Evolutionary conservation across 2,113 vertebrate genomes (phyloP).

Genomic region (Phyllostomus hastatus): DNA sequence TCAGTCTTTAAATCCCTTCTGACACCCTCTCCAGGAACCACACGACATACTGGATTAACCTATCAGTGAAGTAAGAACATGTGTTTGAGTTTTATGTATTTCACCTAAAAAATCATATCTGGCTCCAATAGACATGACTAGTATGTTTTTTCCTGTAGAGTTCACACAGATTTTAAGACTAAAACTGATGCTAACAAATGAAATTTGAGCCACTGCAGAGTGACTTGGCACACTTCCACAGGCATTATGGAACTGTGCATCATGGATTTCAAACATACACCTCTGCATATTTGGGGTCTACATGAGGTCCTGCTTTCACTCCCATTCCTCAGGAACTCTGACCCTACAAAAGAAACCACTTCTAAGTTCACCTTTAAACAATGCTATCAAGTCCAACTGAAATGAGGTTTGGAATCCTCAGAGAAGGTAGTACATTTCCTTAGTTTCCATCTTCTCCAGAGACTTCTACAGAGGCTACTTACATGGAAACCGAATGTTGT

Average conservation of each 20-base stretch:
- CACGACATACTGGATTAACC: background rate
- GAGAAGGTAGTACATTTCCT: background rate
- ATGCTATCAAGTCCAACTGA: background rate
- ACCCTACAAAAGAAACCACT: background rate
- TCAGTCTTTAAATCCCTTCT: background rate
- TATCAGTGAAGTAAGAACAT: background rate
- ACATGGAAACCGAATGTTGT: background rate
- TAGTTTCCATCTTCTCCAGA: background rate
- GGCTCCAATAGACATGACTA: background rate
- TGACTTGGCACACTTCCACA: background rate
- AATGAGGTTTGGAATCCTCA: background rate
- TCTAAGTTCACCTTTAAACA: conserved; percentile 21
- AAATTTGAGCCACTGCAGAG: background rate
- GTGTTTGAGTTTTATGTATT: background rate
- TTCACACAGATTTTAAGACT: background rate
- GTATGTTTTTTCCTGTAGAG: background rate
- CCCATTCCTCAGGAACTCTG: background rate
- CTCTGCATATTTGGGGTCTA: background rate
- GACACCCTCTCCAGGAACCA: background rate
- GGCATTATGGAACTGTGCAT: background rate
- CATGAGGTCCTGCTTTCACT: background rate
- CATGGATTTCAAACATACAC: background rate
- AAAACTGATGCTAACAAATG: background rate
- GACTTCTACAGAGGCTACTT: background rate
- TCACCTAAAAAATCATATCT: background rate